Percentiles rank a stretch among this genome's conserved stretches.
Conservation (phyloP, 2,888 invertebrate species). For the Tetramorium bicarinatum region DNA sequence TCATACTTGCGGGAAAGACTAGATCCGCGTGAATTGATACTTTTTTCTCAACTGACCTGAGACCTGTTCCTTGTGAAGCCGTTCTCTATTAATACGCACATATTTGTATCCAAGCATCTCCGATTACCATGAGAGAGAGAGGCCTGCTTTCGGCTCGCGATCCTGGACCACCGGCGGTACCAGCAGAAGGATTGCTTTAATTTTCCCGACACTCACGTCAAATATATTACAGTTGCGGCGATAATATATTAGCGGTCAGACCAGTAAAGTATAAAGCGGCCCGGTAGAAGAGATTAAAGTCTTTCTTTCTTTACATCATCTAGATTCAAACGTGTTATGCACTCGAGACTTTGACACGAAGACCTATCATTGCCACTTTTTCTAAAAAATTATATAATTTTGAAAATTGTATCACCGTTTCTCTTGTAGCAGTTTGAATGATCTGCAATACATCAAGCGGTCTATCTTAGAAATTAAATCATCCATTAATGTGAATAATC, state of each 20-base stretch:
- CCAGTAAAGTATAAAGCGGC: conserved; percentile 42
- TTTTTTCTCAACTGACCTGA: conserved; percentile 54
- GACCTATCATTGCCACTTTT: conserved; percentile 19
- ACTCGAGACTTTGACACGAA: neutral
- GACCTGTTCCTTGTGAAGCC: conserved; percentile 52
- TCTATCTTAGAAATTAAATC: neutral
- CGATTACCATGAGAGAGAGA: conserved; percentile 80
- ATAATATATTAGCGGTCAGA: conserved; percentile 81
- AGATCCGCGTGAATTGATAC: conserved; percentile 40
- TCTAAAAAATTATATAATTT: neutral
- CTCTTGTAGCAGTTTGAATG: neutral
- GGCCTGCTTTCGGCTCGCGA: conserved; percentile 66
- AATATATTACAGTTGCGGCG: conserved; percentile 81
- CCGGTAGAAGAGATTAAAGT: conserved; percentile 11
- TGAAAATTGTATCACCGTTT: neutral
- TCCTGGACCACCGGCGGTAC: conserved; percentile 82
- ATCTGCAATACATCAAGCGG: too few species aligned
- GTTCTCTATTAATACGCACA: conserved; percentile 83
- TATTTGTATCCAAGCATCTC: conserved; percentile 85
- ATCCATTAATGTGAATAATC: neutral
- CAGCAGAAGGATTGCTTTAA: conserved; percentile 84
- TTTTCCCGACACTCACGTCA: conserved; percentile 84
- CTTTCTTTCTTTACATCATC: conserved; percentile 44
- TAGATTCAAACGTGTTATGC: conserved; percentile 9
- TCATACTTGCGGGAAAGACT: conserved; percentile 15